Evolutionary conservation across 2,797 vertebrate genomes (phyloP).

Genomic region (Centropyge bicolor): DNA sequence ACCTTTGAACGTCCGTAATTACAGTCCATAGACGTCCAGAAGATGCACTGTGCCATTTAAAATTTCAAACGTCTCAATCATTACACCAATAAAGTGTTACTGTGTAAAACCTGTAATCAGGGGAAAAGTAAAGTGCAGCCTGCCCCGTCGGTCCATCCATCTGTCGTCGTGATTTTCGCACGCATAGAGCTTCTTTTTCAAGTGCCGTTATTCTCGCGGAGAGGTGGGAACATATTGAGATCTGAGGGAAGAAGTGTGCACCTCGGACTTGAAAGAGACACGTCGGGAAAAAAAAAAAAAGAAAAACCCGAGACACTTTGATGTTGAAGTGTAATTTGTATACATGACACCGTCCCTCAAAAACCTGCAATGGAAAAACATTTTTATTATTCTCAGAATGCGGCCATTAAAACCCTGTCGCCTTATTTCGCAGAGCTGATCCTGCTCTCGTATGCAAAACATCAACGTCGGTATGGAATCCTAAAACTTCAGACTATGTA

Average conservation of each 20-base stretch:
- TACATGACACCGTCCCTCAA: constrained; percentile 59
- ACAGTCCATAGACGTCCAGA: constrained; percentile 50
- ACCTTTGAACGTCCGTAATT: constrained; percentile 69
- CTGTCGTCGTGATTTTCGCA: constrained; percentile 39
- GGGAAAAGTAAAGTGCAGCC: constrained; percentile 52
- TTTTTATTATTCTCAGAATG: constrained; percentile 64
- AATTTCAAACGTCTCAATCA: constrained; percentile 63
- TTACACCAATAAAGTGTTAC: constrained; percentile 65
- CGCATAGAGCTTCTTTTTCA: constrained; percentile 37
- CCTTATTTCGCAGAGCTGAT: constrained; percentile 43
- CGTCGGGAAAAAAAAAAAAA: constrained; percentile 35
- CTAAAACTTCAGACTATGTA: constrained; percentile 39
- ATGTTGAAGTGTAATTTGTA: constrained; percentile 78
- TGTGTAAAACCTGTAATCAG: constrained; percentile 66
- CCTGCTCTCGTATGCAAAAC: constrained; percentile 40
- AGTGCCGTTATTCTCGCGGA: constrained; percentile 48
- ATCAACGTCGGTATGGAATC: constrained; percentile 39
- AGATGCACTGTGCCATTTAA: constrained; percentile 67
- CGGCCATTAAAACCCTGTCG: constrained; percentile 42
- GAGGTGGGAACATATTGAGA: constrained; percentile 63
- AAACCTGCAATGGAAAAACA: constrained; percentile 38
- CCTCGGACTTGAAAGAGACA: constrained; percentile 76
- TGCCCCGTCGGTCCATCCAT: constrained; percentile 56
- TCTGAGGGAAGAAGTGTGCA: constrained; percentile 60
- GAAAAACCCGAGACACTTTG: constrained; percentile 70